Base-by-base conservation (phyloP, 2,888 invertebrate species). In the Lordiphosa fenestrarum region DNA sequence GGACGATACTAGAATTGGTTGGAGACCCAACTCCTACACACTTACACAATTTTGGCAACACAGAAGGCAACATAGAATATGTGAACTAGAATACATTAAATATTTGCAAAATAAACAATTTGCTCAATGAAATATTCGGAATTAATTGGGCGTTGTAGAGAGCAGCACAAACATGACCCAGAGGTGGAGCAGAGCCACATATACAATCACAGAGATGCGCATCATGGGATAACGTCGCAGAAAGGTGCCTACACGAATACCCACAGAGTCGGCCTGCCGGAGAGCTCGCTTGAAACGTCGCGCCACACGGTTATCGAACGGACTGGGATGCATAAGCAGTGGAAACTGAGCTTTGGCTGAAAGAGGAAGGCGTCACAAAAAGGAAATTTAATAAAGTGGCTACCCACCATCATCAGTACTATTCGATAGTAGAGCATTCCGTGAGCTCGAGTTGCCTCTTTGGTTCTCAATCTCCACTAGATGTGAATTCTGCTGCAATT, bases 81-180 rank as follows among this genome's bases (percentile, higher is more conserved):
- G 67, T 78, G 74, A 71, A 58, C 41, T 72, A 68, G 39, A 73
- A 60, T 70, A 72, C 49, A 65, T 57, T 59, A 66, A 58, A 61
- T 58, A 60, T 44, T 49, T 48, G 53, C 40, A 61, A 66, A 82
- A 69, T 75, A 69, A 72, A 71, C 21, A 37, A 49, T 23, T 49
- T 47, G 47, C 47, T 47, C 47, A 47, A 47, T 4, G 13, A 19
- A 36, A 41, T 37, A 36, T 30, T 10, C 30, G 30, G 3, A 4
- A 33, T 39, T 56, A 87, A 49, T 86, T 84, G 37, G 88, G 88
- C 4, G 89, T 87, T 3, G 94, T 95, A 4, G 94, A 94, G 55
- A 95, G 91, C 52, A 96, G 89, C 13, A 96, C 94, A 49, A 95
- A 91, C 88, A 95, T 91, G 49, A 96, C 95, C 95, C 95, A 96